Base-by-base conservation (phyloP, 1,140 invertebrate species). In the Octopus bimaculoides region DNA sequence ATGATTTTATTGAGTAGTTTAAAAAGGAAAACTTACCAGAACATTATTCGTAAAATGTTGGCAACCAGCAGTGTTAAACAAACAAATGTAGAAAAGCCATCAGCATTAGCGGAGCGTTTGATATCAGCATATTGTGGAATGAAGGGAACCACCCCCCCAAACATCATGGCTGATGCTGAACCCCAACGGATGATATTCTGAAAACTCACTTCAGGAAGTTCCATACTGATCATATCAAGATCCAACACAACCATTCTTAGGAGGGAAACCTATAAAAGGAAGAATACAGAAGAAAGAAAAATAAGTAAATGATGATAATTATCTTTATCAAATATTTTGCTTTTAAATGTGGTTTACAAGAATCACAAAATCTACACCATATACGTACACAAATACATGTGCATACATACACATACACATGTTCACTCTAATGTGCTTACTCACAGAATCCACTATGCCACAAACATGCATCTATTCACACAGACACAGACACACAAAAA, bases 51-150 rank as follows among this genome's bases (percentile, higher is more conserved):
- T 74, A 99, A 92, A 78, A 96, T 98, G 89, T 99, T 99, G 66
- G 98, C 98, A 88, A 99, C 93, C 55, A 99, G 92, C 41, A 99
- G 92, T 5, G 96, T 95, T 56, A 99, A 92, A 88, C 98, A 99
- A 66, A 99, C 98, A 88, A 97, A 96, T 5, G 98, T 91, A 0
- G 97, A 99, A 91, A 99, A 99, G 5, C 98, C 98, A 71, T 91
- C 96, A 26, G 96, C 94, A 91, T 98, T 96, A 88, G 96, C 93
- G 52, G 95, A 96, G 84, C 92, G 92, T 87, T 94, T 94, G 77
- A 99, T 99, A 91, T 98, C 95, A 82, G 93, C 91, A 87, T 99
- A 99, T 89, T 99, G 97, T 17, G 97, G 97, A 83, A 99, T 95
- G 85, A 95, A 96, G 91, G 92, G 95, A 74, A 95, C 92, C 54